Evolutionary conservation across 1,140 invertebrate species (phyloP).

Genomic region (Heliconius nattereri): DNA sequence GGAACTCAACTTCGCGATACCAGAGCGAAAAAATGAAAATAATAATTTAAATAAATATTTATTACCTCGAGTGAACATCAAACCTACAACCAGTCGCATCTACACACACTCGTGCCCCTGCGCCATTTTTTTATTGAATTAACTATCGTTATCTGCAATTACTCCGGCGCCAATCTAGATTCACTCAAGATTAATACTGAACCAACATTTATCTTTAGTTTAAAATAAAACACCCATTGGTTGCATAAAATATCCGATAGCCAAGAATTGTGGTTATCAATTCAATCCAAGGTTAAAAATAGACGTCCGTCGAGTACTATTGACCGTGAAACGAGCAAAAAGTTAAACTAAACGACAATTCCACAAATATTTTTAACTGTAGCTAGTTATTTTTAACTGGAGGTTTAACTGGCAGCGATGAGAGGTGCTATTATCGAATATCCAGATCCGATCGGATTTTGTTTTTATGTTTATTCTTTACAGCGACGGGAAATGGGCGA

Average conservation of each 20-base stretch:
- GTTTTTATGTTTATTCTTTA: slow-evolving; percentile 45
- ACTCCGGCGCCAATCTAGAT: slow-evolving; percentile 8
- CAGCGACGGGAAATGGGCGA: slow-evolving; percentile 47
- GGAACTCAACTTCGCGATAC: no score
- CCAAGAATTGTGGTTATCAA: slow-evolving; percentile 23
- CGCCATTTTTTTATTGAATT: not conserved
- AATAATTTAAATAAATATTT: no score
- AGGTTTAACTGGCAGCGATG: slow-evolving; percentile 4
- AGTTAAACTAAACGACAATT: slow-evolving; percentile 25
- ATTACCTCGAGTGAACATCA: no score
- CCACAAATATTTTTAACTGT: slow-evolving; percentile 30
- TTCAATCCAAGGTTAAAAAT: slow-evolving; percentile 31
- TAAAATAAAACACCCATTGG: not conserved
- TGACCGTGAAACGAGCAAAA: slow-evolving; percentile 19
- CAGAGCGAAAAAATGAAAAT: no score
- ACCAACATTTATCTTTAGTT: slow-evolving; percentile 5
- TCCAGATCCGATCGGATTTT: slow-evolving; percentile 42
- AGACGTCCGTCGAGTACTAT: slow-evolving; percentile 19
- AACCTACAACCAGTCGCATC: no score
- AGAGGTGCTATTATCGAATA: slow-evolving; percentile 45
- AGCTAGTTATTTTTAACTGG: no score
- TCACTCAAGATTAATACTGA: not conserved
- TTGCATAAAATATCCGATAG: not conserved
- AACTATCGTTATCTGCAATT: slow-evolving; percentile 3
- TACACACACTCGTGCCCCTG: no score